phyloP scores from a whole-genome alignment of 2,888 invertebrate species.

The Anoncus sp. region DNA sequence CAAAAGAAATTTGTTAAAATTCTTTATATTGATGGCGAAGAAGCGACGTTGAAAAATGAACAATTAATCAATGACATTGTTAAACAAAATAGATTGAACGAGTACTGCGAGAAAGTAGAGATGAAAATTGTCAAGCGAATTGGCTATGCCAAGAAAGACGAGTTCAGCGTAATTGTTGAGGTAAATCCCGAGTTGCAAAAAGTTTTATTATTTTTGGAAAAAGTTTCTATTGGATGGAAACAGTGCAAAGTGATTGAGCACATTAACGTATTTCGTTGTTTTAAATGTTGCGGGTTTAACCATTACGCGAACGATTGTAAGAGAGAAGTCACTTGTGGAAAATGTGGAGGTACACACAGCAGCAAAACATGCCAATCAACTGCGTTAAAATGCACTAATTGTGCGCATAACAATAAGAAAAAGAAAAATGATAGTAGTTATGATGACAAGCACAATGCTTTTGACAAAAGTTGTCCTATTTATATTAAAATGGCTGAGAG shows the following conservation, averaged over 20 bases:
- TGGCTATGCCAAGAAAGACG: conserved; percentile 25
- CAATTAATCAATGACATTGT: conserved; percentile 37
- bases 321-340: conserved; percentile 35
- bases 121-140: conserved; percentile 34
- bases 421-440: conserved; percentile 15
- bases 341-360: conserved; percentile 47
- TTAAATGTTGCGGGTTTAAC: conserved; percentile 46
- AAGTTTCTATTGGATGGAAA: conserved; percentile 44
- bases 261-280: conserved; percentile 38
- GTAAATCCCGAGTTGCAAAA: conserved; percentile 44
- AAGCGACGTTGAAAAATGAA: conserved; percentile 35
- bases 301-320: conserved; percentile 47
- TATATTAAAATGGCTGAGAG: conserved; percentile 40
- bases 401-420: conserved; percentile 32
- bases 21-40: conserved; percentile 41
- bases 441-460: conserved; percentile 44
- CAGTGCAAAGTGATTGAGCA: conserved; percentile 42
- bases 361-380: conserved; percentile 36
- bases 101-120: not conserved
- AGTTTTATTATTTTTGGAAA: conserved; percentile 34
- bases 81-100: conserved; percentile 39
- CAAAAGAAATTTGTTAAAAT: conserved; percentile 45
- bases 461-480: conserved; percentile 34
- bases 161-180: conserved; percentile 42
- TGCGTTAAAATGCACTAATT: conserved; percentile 41